Percentiles rank a stretch among this genome's conserved stretches.
Evolutionary conservation across 2,797 vertebrate species (phyloP).

Genomic region (Helicolenus hilgendorfi): DNA sequence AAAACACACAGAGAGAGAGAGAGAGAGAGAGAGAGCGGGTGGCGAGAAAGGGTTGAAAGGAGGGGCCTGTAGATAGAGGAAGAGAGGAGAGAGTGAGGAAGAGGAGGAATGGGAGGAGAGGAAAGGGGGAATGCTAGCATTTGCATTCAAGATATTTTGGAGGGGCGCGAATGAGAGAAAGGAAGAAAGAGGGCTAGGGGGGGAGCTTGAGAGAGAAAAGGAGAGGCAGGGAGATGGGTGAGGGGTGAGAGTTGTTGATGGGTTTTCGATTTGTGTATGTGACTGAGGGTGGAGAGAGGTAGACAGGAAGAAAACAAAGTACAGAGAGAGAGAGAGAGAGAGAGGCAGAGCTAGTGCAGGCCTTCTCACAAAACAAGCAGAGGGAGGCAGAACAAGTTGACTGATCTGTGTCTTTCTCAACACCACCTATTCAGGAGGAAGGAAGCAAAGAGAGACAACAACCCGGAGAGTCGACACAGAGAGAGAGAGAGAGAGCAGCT

Average conservation of each 20-base stretch:
- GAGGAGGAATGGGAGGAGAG: constrained; percentile 49
- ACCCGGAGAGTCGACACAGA: constrained; percentile 12
- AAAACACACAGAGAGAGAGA: constrained; percentile 48
- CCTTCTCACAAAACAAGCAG: constrained; percentile 44
- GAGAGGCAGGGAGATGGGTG: constrained; percentile 63
- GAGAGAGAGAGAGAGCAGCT: constrained; percentile 11
- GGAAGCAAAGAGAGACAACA: constrained; percentile 59
- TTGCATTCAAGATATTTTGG: constrained; percentile 77
- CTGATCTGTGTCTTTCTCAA: constrained; percentile 53
- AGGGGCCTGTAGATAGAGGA: constrained; percentile 51
- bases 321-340: constrained; percentile 24
- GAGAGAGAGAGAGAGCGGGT: constrained; percentile 22
- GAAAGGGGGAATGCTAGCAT: constrained; percentile 52
- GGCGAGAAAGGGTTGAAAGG: constrained; percentile 41
- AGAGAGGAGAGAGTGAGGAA: constrained; percentile 42
- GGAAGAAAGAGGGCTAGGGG: constrained; percentile 37
- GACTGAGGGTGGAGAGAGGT: constrained; percentile 77
- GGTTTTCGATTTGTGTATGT: constrained; percentile 77
- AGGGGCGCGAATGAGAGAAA: constrained; percentile 67
- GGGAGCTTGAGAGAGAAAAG: constrained; percentile 46
- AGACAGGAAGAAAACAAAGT: constrained; percentile 71
- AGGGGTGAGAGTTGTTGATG: constrained; percentile 75
- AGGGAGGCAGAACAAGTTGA: constrained; percentile 60
- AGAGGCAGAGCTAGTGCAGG: constrained; percentile 39
- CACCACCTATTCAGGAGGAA: constrained; percentile 70